Evolutionary conservation across 2,888 invertebrate species (phyloP).

Genomic region (Lacanobia wlatinum): DNA sequence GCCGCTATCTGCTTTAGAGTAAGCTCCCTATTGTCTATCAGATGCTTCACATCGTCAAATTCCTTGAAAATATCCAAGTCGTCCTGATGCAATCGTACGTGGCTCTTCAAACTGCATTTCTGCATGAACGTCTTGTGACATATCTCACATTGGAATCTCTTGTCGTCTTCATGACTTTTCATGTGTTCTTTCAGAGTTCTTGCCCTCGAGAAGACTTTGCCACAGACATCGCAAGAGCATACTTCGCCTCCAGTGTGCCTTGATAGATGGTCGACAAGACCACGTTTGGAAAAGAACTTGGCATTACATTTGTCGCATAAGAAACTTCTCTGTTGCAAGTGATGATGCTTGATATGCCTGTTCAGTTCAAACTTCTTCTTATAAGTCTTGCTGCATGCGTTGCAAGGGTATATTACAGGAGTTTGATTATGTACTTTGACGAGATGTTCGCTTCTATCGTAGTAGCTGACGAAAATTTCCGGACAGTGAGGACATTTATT

Average conservation of each 20-base stretch:
- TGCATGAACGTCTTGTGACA: conserved; percentile 86
- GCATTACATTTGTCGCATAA: conserved; percentile 86
- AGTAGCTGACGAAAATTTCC: conserved; percentile 86
- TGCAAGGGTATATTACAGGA: conserved; percentile 83
- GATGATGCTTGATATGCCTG: conserved; percentile 86
- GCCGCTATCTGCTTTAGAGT: conserved; percentile 86
- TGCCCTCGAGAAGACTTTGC: conserved; percentile 78
- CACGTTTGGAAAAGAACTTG: conserved; percentile 86
- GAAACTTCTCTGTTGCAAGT: conserved; percentile 84
- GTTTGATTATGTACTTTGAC: conserved; percentile 83
- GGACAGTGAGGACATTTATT: conserved; percentile 88
- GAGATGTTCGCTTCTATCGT: conserved; percentile 85
- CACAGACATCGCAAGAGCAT: conserved; percentile 82
- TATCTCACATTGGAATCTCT: conserved; percentile 83
- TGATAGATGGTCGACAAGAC: conserved; percentile 81
- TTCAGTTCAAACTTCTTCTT: conserved; percentile 87
- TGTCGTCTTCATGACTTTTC: conserved; percentile 82
- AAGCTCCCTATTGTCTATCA: conserved; percentile 86
- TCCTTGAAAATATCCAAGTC: conserved; percentile 88
- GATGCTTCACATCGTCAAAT: conserved; percentile 87
- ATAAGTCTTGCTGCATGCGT: conserved; percentile 86
- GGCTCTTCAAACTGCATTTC: conserved; percentile 85
- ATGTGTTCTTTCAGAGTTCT: conserved; percentile 84
- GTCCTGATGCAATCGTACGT: conserved; percentile 84
- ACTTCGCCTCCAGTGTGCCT: conserved; percentile 81